These are phyloP conservation scores for Eupeodes luniger DNA, from an alignment of 2,888 invertebrate genomes.

Conservation along the genomic window DNA sequence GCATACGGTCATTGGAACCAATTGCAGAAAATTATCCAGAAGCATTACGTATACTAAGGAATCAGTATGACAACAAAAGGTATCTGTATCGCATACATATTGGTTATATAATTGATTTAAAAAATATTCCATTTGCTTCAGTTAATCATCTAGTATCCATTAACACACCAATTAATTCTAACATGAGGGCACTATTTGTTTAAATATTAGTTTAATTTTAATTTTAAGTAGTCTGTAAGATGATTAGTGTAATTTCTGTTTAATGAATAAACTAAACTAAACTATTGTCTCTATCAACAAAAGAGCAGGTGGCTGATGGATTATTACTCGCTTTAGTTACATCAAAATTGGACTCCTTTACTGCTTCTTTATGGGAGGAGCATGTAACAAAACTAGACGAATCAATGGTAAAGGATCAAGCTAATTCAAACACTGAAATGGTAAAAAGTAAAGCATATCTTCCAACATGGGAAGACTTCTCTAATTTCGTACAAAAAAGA, in stretches of 20 bases:
- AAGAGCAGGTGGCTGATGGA: too few relatives aligned
- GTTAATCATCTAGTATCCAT: neutral
- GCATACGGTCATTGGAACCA: neutral
- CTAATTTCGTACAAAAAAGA: neutral
- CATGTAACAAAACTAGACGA: neutral
- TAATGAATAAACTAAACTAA: too few relatives aligned
- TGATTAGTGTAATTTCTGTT: too few relatives aligned
- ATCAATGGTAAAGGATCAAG: neutral
- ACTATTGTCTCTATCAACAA: neutral
- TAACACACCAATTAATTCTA: neutral
- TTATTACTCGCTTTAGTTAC: too few relatives aligned
- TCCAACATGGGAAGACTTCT: constrained; percentile 8
- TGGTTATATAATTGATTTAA: neutral
- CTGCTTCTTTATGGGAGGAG: neutral
- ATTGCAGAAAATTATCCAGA: constrained; percentile 1
- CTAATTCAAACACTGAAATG: neutral
- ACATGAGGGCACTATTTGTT: neutral
- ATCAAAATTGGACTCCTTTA: neutral
- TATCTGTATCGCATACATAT: constrained; percentile 10
- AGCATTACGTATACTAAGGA: neutral
- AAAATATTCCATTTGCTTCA: neutral
- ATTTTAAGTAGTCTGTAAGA: too few relatives aligned
- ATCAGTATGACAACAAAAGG: constrained; percentile 5
- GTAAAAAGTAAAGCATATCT: neutral
- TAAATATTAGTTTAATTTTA: too few relatives aligned